These are phyloP conservation scores for Acronicta alni DNA, from an alignment of 2,888 invertebrate species.

Conservation along the genomic window DNA sequence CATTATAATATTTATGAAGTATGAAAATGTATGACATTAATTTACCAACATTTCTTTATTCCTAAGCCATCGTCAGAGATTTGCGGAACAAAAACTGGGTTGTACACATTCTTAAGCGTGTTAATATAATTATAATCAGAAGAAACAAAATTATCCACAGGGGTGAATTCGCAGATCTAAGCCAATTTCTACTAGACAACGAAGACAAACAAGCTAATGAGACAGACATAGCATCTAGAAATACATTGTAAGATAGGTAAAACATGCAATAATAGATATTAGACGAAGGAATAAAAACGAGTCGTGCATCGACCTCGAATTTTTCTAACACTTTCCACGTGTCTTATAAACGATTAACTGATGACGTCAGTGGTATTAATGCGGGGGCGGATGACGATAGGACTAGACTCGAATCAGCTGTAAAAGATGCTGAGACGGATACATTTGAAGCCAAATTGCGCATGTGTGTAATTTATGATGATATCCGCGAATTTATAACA, in stretches of 20 bases:
- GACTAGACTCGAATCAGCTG: conserved; percentile 62
- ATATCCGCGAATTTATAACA: conserved; percentile 42
- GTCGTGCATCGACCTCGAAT: conserved; percentile 67
- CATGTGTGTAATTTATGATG: conserved; percentile 43
- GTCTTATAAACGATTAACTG: conserved; percentile 46
- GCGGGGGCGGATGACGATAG: conserved; percentile 63
- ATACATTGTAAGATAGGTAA: conserved; percentile 40
- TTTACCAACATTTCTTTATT: no score
- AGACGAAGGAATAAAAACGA: conserved; percentile 40
- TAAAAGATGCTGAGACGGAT: conserved; percentile 42
- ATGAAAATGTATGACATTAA: not conserved
- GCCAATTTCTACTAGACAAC: conserved; percentile 36
- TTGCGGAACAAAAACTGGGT: not conserved
- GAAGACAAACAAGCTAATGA: conserved; percentile 27
- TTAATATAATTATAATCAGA: conserved; percentile 19
- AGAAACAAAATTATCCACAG: conserved; percentile 29
- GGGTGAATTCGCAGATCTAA: conserved; percentile 27
- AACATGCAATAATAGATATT: conserved; percentile 53
- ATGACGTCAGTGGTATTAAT: conserved; percentile 59
- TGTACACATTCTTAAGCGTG: conserved; percentile 5
- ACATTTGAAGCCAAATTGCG: conserved; percentile 47
- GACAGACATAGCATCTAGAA: conserved; percentile 32
- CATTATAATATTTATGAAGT: not conserved
- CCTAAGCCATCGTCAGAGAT: not conserved
- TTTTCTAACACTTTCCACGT: conserved; percentile 55